Evolutionary conservation across 2,888 invertebrate genomes (phyloP).

Genomic region (Amitus sp.): DNA sequence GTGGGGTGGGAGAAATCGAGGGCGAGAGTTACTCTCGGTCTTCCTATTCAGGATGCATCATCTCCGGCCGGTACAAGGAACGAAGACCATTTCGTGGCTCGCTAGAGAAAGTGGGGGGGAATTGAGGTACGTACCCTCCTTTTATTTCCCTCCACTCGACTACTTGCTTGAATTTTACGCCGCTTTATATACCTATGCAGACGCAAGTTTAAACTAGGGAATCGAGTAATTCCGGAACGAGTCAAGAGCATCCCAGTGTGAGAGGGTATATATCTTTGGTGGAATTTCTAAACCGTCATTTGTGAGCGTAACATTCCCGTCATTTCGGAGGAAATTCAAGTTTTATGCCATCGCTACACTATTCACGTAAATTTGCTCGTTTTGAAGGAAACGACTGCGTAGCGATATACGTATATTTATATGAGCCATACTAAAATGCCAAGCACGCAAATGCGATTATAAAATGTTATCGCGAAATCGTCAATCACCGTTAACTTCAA

Average conservation of each 20-base stretch:
- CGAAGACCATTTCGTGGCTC: constrained; percentile 50
- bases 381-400: constrained; percentile 24
- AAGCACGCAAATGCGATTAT: constrained; percentile 1
- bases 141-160: not conserved
- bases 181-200: constrained; percentile 50
- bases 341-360: constrained; percentile 49
- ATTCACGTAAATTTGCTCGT: constrained; percentile 34
- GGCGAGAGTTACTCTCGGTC: constrained; percentile 17
- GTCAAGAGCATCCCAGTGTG: constrained; percentile 46
- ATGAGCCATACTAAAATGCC: constrained; percentile 17
- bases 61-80: constrained; percentile 42
- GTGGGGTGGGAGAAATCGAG: no score
- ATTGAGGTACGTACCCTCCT: constrained; percentile 47
- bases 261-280: constrained; percentile 50
- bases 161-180: constrained; percentile 53
- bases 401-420: constrained; percentile 28
- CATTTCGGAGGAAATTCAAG: constrained; percentile 56
- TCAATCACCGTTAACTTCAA: constrained; percentile 2
- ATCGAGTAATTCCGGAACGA: constrained; percentile 51
- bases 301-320: constrained; percentile 48
- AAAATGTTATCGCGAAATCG: constrained; percentile 3
- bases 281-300: constrained; percentile 60
- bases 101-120: constrained; percentile 36
- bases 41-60: not conserved
- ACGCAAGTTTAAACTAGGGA: constrained; percentile 47